Conservation (phyloP, 2,113 vertebrate species). For the Fregetta grallaria region DNA sequence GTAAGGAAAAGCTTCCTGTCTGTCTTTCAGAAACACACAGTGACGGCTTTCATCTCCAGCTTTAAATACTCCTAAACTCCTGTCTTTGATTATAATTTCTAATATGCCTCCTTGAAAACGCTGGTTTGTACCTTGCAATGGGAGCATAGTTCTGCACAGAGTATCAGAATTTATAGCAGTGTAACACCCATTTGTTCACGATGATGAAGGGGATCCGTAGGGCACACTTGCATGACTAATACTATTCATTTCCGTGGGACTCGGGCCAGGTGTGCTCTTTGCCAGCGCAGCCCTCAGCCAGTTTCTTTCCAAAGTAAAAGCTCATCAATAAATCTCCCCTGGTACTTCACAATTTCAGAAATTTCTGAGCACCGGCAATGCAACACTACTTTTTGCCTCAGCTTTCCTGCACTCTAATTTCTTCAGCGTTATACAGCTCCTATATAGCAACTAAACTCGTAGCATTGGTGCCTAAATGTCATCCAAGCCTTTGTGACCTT, state of each 20-base stretch:
- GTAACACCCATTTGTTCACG: background rate
- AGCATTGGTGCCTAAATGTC: background rate
- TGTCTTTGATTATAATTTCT: background rate
- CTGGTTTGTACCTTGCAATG: background rate
- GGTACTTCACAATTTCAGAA: background rate
- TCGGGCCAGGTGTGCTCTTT: background rate
- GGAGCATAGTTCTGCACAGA: background rate
- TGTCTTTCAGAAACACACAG: background rate
- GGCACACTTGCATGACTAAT: background rate
- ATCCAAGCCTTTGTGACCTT: background rate
- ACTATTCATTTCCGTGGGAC: background rate
- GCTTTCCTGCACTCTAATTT: background rate
- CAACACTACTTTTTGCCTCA: background rate
- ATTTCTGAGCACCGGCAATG: background rate
- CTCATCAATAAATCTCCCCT: background rate
- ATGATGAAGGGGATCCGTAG: background rate
- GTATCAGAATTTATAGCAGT: background rate
- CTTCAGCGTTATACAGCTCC: background rate
- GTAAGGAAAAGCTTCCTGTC: background rate
- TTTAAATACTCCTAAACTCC: background rate
- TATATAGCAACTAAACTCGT: background rate
- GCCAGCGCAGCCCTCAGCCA: background rate
- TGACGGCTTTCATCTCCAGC: background rate
- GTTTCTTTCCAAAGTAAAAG: background rate
- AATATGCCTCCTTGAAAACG: background rate